Evolutionary conservation across 2,888 invertebrate species (phyloP).

Genomic region (Parelbella ahira): DNA sequence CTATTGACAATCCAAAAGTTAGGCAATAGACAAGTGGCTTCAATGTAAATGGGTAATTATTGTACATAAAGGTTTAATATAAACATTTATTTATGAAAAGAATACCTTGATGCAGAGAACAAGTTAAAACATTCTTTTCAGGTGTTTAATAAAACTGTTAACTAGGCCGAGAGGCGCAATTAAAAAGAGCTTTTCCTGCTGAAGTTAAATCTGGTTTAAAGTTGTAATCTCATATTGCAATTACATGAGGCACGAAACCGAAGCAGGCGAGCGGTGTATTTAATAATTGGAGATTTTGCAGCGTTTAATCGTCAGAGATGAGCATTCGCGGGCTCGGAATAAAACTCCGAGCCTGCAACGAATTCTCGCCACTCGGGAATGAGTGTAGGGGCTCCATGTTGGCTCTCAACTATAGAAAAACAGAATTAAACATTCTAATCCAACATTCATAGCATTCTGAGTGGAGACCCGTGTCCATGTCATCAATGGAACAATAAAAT

Average conservation of each 20-base stretch:
- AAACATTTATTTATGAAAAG: no score
- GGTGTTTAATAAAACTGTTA: constrained; percentile 1
- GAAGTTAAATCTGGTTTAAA: constrained; percentile 10
- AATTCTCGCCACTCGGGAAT: constrained; percentile 1
- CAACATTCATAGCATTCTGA: no score
- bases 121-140: neutral
- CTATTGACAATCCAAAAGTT: no score
- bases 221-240: constrained; percentile 16
- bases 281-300: constrained; percentile 4
- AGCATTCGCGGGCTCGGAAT: neutral
- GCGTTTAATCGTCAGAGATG: neutral
- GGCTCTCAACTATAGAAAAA: no score
- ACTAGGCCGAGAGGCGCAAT: constrained; percentile 9
- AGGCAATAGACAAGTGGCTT: no score
- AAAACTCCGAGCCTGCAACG: constrained; percentile 4
- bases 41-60: no score
- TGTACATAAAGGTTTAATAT: no score
- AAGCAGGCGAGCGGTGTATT: constrained; percentile 8
- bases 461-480: no score
- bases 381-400: constrained; percentile 3
- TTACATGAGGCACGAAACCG: constrained; percentile 14
- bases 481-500: no score
- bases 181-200: constrained; percentile 11
- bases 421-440: no score
- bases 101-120: no score